These are phyloP conservation scores for Rhineura floridana DNA, from an alignment of 2,113 vertebrate species.

Conservation along the genomic window DNA sequence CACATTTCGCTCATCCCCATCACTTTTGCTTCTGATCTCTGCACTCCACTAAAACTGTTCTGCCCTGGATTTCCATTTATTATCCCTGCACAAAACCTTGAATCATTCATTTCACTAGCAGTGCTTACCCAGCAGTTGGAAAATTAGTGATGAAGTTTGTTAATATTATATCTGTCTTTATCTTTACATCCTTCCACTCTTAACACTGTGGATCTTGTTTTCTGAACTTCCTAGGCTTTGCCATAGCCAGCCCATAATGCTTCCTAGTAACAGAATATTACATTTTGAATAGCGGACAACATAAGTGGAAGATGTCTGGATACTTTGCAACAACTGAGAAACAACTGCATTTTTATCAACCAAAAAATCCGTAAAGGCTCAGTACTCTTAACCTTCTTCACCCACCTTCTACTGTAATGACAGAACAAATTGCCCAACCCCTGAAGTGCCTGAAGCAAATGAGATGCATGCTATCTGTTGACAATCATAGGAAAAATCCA, in stretches of 20 bases:
- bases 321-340: too few species aligned
- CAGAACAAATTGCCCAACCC: neutral
- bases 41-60: neutral
- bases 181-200: neutral
- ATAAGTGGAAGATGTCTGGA: neutral
- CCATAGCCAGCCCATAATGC: neutral
- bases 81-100: neutral
- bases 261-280: neutral
- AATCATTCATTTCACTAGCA: neutral
- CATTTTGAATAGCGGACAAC: neutral
- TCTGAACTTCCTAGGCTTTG: neutral
- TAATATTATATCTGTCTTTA: neutral
- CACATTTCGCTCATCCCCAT: neutral
- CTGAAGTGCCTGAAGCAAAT: neutral
- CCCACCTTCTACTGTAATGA: neutral
- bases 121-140: neutral
- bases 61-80: neutral
- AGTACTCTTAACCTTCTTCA: neutral
- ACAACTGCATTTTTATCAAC: neutral
- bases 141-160: neutral
- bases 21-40: neutral
- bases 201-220: neutral
- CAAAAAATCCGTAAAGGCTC: neutral
- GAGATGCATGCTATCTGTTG: neutral
- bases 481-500: slow-evolving; percentile 5